Conservation (phyloP, 2,888 invertebrate species). For the Parnassius mnemosyne region DNA sequence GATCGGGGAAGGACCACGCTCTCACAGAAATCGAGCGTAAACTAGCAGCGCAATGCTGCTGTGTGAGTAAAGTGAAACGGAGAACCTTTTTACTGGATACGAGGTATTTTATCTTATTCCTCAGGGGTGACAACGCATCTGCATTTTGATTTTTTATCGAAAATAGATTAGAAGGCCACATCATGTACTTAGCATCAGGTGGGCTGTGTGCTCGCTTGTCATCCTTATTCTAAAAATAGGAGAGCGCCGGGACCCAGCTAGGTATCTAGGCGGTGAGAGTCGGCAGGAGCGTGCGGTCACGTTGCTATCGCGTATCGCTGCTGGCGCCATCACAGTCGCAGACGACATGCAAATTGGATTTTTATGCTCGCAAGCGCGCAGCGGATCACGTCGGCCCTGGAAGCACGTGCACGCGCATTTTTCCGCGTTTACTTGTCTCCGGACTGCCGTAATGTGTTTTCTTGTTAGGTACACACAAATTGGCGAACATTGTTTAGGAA, state of each 20-base stretch:
- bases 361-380: conserved; percentile 31
- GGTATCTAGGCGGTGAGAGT: background rate
- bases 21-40: too few species aligned
- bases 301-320: conserved; percentile 34
- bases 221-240: too few species aligned
- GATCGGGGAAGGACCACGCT: too few species aligned
- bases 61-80: too few species aligned
- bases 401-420: conserved; percentile 33
- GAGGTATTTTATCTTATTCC: too few species aligned
- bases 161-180: too few species aligned
- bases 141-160: too few species aligned
- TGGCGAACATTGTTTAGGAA: conserved; percentile 12
- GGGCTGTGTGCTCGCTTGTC: too few species aligned
- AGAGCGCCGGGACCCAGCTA: background rate
- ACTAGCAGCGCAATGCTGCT: too few species aligned
- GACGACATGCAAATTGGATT: conserved; percentile 47
- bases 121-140: too few species aligned
- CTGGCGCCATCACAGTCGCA: conserved; percentile 38
- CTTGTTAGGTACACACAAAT: conserved; percentile 2
- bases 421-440: conserved; percentile 23
- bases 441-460: conserved; percentile 11
- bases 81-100: too few species aligned
- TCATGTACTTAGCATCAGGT: too few species aligned
- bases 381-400: conserved; percentile 22
- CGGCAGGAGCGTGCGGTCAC: conserved; percentile 29